A percentile compares a stretch with the other conserved stretches of the same genome.
These are phyloP conservation scores for Varecia variegata DNA, from an alignment of 2,797 vertebrate species.

Conservation along the genomic window DNA sequence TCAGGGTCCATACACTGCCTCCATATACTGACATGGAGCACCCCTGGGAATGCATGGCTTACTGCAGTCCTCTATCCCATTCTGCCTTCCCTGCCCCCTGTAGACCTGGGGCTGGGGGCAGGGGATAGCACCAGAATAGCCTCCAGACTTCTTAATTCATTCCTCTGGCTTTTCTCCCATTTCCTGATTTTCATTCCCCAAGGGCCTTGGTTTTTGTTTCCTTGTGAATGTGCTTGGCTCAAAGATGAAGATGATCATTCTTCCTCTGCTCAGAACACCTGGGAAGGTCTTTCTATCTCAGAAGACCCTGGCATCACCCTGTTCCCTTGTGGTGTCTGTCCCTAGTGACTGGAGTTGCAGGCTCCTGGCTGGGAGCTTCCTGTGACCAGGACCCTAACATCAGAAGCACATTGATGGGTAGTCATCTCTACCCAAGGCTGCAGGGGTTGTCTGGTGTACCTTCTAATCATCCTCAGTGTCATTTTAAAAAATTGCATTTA, in stretches of 20 bases:
- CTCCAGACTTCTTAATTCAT: background rate
- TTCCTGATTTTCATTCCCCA: background rate
- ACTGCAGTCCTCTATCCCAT: fast-evolving
- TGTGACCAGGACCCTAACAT: background rate
- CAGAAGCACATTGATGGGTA: background rate
- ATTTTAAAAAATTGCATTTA: background rate
- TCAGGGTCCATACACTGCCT: background rate
- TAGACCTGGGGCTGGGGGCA: background rate
- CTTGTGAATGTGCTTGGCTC: background rate
- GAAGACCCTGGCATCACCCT: background rate
- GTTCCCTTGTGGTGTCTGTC: background rate
- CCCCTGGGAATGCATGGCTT: too few species aligned
- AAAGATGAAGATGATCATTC: background rate
- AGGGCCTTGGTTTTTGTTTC: background rate
- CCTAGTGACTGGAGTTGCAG: background rate
- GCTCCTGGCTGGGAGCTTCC: background rate
- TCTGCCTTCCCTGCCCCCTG: fast-evolving
- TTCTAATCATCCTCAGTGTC: background rate
- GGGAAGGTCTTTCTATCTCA: background rate
- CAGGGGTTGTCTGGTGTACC: background rate
- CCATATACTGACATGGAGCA: too few species aligned
- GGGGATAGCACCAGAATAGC: too few species aligned
- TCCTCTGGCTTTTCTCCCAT: background rate
- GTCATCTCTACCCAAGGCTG: background rate
- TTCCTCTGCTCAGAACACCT: background rate